These are phyloP conservation scores for Balanococcus diminutus DNA, from an alignment of 2,888 invertebrate genomes.

Conservation along the genomic window DNA sequence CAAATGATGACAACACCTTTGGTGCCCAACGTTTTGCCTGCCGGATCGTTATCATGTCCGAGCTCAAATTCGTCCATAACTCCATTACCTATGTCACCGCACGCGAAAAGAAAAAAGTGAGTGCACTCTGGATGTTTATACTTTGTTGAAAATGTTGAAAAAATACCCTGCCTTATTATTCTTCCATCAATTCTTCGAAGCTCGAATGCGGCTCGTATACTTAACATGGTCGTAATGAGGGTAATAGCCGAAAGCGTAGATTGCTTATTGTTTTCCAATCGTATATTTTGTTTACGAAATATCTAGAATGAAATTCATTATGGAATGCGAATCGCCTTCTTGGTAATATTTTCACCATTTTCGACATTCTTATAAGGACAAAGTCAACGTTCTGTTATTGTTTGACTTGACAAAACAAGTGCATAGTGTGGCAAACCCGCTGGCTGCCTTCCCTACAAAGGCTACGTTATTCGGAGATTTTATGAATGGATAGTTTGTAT, in stretches of 20 bases:
- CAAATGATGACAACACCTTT: slow-evolving; percentile 42
- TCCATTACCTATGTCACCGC: slow-evolving; percentile 13
- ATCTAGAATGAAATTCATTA: slow-evolving; percentile 2
- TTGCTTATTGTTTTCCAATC: not conserved
- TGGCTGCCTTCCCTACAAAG: not conserved
- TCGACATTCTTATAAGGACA: not conserved
- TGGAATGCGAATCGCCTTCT: slow-evolving; percentile 19
- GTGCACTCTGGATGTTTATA: not conserved
- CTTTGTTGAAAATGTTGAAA: not conserved
- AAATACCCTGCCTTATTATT: not conserved
- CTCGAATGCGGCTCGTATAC: not conserved
- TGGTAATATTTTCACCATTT: slow-evolving; percentile 9
- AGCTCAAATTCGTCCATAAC: slow-evolving; percentile 25
- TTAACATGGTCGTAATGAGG: not conserved
- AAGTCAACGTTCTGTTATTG: slow-evolving; percentile 5
- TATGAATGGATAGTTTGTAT: not conserved
- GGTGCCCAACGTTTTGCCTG: slow-evolving; percentile 43
- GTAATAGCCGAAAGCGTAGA: not conserved
- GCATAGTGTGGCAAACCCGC: not conserved
- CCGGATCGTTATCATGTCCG: slow-evolving; percentile 38
- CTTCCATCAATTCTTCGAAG: not conserved
- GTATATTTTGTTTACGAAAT: slow-evolving; percentile 21
- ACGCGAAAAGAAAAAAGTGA: slow-evolving; percentile 51
- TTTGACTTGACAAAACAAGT: not conserved
- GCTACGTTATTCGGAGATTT: not conserved